Conservation (phyloP, 1,140 invertebrate genomes). For the Drosophila murphyi region DNA sequence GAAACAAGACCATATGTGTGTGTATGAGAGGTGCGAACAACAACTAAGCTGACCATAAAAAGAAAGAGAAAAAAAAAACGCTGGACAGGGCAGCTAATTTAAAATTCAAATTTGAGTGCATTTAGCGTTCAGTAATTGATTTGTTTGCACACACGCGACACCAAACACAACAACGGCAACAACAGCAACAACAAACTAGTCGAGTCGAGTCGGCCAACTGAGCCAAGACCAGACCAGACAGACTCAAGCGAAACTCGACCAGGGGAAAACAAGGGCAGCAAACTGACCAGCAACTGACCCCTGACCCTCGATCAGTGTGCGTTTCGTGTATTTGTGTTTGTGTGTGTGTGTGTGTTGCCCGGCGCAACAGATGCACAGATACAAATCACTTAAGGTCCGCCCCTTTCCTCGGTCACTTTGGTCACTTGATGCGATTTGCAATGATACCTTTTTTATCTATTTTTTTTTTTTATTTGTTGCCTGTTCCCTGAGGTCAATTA, state of each 20-base stretch:
- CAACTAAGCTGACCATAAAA: constrained; percentile 49
- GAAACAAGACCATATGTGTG: constrained; percentile 3
- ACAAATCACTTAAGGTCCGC: constrained; percentile 65
- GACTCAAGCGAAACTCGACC: not conserved
- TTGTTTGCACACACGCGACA: constrained; percentile 74
- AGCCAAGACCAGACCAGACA: constrained; percentile 41
- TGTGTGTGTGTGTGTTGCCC: constrained; percentile 44
- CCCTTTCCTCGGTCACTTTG: constrained; percentile 24
- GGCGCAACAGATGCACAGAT: constrained; percentile 64
- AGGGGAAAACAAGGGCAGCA: constrained; percentile 16
- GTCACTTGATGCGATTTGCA: constrained; percentile 80
- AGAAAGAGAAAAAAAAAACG: constrained; percentile 13
- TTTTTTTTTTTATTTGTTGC: constrained; percentile 9
- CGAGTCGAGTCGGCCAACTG: constrained; percentile 31
- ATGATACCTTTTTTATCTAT: constrained; percentile 55
- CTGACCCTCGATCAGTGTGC: constrained; percentile 42
- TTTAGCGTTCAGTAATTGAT: constrained; percentile 75
- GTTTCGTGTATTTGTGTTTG: too few relatives aligned
- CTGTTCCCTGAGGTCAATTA: constrained; percentile 76
- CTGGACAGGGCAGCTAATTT: constrained; percentile 53
- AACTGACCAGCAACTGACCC: constrained; percentile 45
- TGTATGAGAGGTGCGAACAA: constrained; percentile 58
- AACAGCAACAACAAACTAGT: constrained; percentile 17
- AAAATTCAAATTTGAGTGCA: constrained; percentile 75
- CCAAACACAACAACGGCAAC: constrained; percentile 30